Evolutionary conservation across 2,113 vertebrate genomes (phyloP), one percentile per base, ranked within the genome.

Genomic region (Trematomus loennbergii): DNA sequence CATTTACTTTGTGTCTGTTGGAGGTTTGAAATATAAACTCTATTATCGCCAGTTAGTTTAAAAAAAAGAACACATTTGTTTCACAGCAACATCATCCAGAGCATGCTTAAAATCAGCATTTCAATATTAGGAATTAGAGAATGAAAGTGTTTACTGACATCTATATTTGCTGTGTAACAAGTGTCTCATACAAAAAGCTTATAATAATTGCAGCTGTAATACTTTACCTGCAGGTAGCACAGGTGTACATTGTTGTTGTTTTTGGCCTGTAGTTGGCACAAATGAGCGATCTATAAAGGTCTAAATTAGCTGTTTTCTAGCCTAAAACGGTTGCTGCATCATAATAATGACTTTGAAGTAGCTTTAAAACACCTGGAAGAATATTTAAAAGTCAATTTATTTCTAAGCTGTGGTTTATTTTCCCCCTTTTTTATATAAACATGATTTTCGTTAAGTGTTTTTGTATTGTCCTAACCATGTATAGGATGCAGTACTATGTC

Each of bases 401-500:
- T 79, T 85, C 50, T 55, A 52, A 49, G 43, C 65, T 73, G 57
- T 71, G 66, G 53, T 79, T 74, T 78, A 36, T 46, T 72, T 74
- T 68, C 33, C n/a, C 36, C 12, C 75, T 17, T 90, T 88, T 90
- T 92, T 91, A 82, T 89, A 90, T 86, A 66, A 80, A 83, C 33
- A 49, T 75, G 58, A 8, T 82, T 81, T 85, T 20, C 22, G 43
- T 86, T 82, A 3, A 33, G 13, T 85, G 83, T 87, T 90, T 88
- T 91, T 87, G 50, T 88, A 90, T 82, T 33, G 78, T 92, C 78
- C 55, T 86, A 76, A 86, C 69, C 70, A 65, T 79, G 73, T 87
- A 83, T 62, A 59, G 74, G 82, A 85, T 83, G 84, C 88, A 79
- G 87, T 88, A 87, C 62, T 4, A 62, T 81, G 64, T 92, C 65